Percentiles rank a stretch among this genome's conserved stretches.
Conservation (phyloP, 2,888 invertebrate genomes). For the Caenorhabditis panamensis region DNA sequence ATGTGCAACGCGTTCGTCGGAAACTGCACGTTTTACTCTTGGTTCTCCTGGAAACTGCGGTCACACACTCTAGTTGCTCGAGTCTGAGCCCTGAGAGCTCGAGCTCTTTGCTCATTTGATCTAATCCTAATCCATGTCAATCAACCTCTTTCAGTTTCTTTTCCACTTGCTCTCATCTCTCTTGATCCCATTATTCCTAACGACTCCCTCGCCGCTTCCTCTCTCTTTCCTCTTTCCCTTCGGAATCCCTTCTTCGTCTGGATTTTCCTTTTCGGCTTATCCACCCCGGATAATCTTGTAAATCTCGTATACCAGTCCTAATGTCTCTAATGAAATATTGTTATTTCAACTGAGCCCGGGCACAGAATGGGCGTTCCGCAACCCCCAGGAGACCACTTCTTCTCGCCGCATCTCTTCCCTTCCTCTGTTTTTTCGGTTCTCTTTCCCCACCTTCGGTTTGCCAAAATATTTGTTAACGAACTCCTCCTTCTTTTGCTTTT, state of each 20-base stretch:
- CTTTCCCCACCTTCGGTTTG: not conserved
- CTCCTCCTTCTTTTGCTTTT: constrained; percentile 8
- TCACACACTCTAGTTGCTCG: not conserved
- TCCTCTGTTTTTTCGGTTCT: constrained; percentile 3
- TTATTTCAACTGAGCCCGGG: constrained; percentile 22
- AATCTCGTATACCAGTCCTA: not conserved
- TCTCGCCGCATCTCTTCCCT: constrained; percentile 18
- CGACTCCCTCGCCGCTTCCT: constrained; percentile 36
- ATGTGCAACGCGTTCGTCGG: constrained; percentile 21
- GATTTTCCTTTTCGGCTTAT: too few relatives aligned
- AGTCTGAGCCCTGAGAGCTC: too few relatives aligned
- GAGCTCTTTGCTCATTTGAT: too few relatives aligned
- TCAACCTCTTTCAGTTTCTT: constrained; percentile 23
- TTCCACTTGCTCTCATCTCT: constrained; percentile 28
- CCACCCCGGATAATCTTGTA: constrained; percentile 22
- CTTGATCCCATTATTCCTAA: constrained; percentile 49
- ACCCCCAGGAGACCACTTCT: constrained; percentile 44
- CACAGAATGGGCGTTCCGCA: constrained; percentile 22
- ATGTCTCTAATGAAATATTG: constrained; percentile 40
- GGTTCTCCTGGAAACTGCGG: not conserved
- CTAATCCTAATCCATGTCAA: constrained; percentile 39
- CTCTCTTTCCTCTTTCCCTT: constrained; percentile 15
- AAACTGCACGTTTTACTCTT: constrained; percentile 8
- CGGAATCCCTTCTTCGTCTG: constrained; percentile 5
- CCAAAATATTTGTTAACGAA: constrained; percentile 32